Evolutionary conservation across 2,113 vertebrate genomes (phyloP).

Genomic region (Zosterops lateralis): DNA sequence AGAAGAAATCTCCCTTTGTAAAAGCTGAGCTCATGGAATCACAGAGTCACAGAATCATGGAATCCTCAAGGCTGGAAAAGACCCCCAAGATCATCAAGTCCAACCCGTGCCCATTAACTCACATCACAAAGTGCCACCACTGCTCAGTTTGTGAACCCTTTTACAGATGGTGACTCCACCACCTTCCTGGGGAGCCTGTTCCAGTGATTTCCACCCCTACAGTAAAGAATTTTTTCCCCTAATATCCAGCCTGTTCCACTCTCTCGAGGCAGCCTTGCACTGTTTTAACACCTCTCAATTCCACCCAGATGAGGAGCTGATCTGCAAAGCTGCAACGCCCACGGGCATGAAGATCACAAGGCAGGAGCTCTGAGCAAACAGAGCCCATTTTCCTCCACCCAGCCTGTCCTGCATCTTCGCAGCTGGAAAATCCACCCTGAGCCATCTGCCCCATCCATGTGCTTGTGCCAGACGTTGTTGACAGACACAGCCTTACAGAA

Average conservation of each 20-base stretch:
- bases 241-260: not conserved
- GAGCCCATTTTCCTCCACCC: not conserved
- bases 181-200: not conserved
- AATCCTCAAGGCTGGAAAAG: not conserved
- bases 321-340: not conserved
- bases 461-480: accelerated
- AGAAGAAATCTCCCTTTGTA: not conserved
- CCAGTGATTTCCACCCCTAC: not conserved
- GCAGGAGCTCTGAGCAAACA: not conserved
- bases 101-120: not conserved
- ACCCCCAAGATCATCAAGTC: not conserved
- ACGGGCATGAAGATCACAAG: accelerated
- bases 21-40: not conserved
- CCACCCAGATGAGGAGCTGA: not conserved
- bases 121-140: not conserved
- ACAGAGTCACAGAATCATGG: not conserved
- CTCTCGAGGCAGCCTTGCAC: accelerated
- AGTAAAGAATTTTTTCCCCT: not conserved
- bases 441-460: not conserved
- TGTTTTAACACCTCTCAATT: not conserved
- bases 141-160: not conserved
- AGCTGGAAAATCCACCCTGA: not conserved
- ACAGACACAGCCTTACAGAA: not conserved
- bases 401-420: not conserved
- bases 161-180: not conserved